A percentile compares a stretch with the other conserved stretches of the same genome.
Evolutionary conservation across 2,888 invertebrate species (phyloP).

Genomic region (Drosophila greeni): DNA sequence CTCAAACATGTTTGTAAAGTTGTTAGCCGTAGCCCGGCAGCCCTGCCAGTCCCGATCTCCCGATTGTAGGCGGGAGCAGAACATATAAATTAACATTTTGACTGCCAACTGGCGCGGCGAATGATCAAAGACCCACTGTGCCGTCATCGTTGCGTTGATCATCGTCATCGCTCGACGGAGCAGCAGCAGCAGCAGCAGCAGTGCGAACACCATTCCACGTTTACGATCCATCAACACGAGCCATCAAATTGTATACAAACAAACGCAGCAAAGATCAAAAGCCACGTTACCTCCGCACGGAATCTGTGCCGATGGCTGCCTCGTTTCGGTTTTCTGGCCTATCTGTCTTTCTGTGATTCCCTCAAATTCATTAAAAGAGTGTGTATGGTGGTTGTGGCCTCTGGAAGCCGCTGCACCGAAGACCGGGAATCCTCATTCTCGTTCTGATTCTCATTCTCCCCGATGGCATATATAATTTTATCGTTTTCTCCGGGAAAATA

Average conservation of each 20-base stretch:
- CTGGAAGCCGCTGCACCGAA: constrained; percentile 16
- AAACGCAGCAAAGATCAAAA: constrained; percentile 78
- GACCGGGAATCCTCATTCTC: background rate
- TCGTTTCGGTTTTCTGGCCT: constrained; percentile 39
- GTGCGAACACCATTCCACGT: constrained; percentile 70
- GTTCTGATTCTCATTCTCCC: background rate
- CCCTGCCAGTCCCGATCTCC: constrained; percentile 7
- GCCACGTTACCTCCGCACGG: constrained; percentile 55
- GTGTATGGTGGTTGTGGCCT: constrained; percentile 23
- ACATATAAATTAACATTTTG: constrained; percentile 76
- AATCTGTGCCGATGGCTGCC: constrained; percentile 28
- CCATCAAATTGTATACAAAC: constrained; percentile 79
- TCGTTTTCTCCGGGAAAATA: constrained; percentile 19
- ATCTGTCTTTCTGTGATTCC: constrained; percentile 5
- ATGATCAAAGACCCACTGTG: constrained; percentile 72
- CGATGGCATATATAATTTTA: constrained; percentile 14
- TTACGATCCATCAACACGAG: constrained; percentile 78
- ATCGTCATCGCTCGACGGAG: constrained; percentile 43
- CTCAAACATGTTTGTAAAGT: constrained; percentile 75
- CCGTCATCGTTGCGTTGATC: constrained; percentile 73
- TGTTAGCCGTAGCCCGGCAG: constrained; percentile 49
- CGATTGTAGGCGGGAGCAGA: constrained; percentile 56
- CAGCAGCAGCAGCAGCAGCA: constrained; percentile 32
- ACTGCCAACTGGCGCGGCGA: constrained; percentile 75
- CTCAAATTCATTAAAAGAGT: constrained; percentile 28